phyloP scores from a whole-genome alignment of 2,888 invertebrate genomes.

The Silvanus unidentatus region DNA sequence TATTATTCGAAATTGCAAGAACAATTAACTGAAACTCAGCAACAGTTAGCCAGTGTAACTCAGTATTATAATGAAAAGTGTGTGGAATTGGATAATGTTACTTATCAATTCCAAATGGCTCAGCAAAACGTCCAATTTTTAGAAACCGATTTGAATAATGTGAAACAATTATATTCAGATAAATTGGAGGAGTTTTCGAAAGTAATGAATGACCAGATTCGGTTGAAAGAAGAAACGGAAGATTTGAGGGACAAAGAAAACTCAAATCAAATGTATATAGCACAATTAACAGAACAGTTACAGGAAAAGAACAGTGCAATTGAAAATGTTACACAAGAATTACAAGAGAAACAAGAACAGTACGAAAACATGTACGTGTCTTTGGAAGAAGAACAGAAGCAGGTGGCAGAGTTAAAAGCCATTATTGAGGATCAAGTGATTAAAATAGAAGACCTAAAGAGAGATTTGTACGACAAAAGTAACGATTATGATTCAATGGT shows the following conservation, averaged over 20 bases:
- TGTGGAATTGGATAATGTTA: slow-evolving; percentile 4
- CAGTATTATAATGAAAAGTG: slow-evolving; percentile 5
- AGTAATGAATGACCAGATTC: no score
- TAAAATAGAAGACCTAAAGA: slow-evolving; percentile 67
- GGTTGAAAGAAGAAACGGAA: no score
- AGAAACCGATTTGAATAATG: slow-evolving; percentile 8
- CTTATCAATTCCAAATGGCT: slow-evolving; percentile 12
- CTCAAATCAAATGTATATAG: no score
- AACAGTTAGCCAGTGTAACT: slow-evolving; percentile 6
- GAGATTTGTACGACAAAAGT: slow-evolving; percentile 57
- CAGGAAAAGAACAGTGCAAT: slow-evolving; percentile 18
- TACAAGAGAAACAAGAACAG: slow-evolving; percentile 20
- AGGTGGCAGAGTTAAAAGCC: slow-evolving; percentile 53
- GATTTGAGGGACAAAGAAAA: no score
- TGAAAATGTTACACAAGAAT: slow-evolving; percentile 13
- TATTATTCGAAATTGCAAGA: slow-evolving; percentile 17
- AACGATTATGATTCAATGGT: slow-evolving; percentile 52
- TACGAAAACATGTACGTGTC: slow-evolving; percentile 8
- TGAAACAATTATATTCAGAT: no score
- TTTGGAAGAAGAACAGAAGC: slow-evolving; percentile 23
- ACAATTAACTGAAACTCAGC: slow-evolving; percentile 18
- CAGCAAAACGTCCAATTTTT: slow-evolving; percentile 18
- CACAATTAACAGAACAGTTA: slow-evolving; percentile 6
- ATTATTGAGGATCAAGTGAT: slow-evolving; percentile 64
- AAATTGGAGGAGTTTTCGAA: no score